Conservation (phyloP, 2,113 vertebrate species). For the Eulemur macaco region DNA sequence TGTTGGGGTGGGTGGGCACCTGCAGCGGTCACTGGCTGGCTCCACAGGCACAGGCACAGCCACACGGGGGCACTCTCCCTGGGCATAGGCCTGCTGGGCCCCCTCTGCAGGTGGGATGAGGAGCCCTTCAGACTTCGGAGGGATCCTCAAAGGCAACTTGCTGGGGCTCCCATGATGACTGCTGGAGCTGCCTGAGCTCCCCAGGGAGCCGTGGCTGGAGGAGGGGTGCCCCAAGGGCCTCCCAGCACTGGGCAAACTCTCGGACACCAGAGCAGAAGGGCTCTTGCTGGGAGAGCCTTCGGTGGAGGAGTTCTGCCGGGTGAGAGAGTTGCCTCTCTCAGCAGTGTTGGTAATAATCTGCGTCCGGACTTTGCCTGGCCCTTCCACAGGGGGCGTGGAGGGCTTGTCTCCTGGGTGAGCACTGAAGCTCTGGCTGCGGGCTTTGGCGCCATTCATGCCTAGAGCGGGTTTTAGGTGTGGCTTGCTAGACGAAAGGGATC, state of each 20-base stretch:
- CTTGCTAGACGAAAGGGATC: slow-evolving; percentile 91
- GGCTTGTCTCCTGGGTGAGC: slow-evolving; percentile 88
- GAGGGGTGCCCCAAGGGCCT: slow-evolving; percentile 71
- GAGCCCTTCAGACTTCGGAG: slow-evolving; percentile 79
- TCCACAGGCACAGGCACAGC: slow-evolving; percentile 74
- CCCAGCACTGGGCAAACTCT: slow-evolving; percentile 70
- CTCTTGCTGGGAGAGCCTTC: slow-evolving; percentile 87
- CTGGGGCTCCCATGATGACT: slow-evolving; percentile 86
- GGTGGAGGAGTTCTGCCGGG: slow-evolving; percentile 86
- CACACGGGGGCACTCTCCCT: slow-evolving; percentile 76
- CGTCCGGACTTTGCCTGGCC: slow-evolving; percentile 88
- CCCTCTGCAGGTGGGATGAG: slow-evolving; percentile 71
- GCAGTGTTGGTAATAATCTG: slow-evolving; percentile 95
- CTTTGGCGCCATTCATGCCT: slow-evolving; percentile 96
- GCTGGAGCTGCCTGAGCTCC: slow-evolving; percentile 79
- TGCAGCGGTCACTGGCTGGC: slow-evolving; percentile 73
- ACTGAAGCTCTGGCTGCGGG: slow-evolving; percentile 96
- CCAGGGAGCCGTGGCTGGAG: slow-evolving; percentile 82
- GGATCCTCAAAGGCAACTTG: slow-evolving; percentile 82
- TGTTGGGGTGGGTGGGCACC: slow-evolving; percentile 58
- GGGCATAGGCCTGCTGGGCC: slow-evolving; percentile 69
- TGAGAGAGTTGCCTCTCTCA: slow-evolving; percentile 91
- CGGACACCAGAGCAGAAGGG: slow-evolving; percentile 51
- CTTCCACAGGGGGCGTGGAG: slow-evolving; percentile 81
- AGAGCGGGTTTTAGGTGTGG: slow-evolving; percentile 92